Conservation (phyloP, 2,797 vertebrate genomes). For the Rhinogobio ventralis region DNA sequence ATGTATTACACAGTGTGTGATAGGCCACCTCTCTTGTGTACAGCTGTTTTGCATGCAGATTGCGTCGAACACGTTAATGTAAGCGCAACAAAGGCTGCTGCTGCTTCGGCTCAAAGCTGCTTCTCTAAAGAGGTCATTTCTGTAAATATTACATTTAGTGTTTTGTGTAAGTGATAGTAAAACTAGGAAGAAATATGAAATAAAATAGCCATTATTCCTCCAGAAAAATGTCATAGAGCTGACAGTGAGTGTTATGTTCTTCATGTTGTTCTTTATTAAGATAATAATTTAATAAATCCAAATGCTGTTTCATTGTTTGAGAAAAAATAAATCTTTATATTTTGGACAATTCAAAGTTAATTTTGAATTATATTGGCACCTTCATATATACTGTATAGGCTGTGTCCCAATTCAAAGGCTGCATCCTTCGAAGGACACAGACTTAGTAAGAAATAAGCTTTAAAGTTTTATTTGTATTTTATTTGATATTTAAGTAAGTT, state of each 20-base stretch:
- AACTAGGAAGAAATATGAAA: not conserved
- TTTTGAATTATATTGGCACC: not conserved
- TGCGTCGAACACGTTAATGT: not conserved
- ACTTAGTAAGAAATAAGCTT: too few relatives aligned
- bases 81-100: not conserved
- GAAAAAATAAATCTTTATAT: not conserved
- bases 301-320: too few relatives aligned
- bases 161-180: not conserved
- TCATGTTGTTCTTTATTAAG: not conserved
- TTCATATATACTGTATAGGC: too few relatives aligned
- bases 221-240: not conserved
- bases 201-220: not conserved
- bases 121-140: not conserved
- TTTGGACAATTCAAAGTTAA: not conserved
- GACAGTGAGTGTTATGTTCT: not conserved
- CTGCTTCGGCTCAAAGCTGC: slow-evolving; percentile 4
- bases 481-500: too few relatives aligned
- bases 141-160: not conserved
- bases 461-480: too few relatives aligned
- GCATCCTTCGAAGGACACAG: too few relatives aligned
- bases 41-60: not conserved
- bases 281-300: not conserved
- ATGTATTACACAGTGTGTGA: not conserved
- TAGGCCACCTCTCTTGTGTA: not conserved
- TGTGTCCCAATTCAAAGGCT: too few relatives aligned